Percentiles rank a stretch among this genome's conserved stretches.
Conservation (phyloP, 1,140 invertebrate genomes). For the Thrips palmi region DNA sequence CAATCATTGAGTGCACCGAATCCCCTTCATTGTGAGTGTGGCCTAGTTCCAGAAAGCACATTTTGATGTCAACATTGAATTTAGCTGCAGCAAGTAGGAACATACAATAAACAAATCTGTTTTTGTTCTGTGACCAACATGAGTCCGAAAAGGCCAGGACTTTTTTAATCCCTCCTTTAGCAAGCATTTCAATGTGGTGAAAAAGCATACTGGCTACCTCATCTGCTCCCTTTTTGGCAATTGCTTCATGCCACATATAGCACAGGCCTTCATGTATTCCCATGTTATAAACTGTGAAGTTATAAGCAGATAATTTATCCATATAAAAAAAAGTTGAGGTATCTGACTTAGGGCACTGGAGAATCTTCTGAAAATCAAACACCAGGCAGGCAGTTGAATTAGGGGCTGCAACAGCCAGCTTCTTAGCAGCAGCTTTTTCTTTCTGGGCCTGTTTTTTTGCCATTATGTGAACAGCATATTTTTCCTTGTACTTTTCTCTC, state of each 20-base stretch:
- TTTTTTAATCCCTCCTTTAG: constrained; percentile 1
- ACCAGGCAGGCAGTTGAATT: too few species aligned
- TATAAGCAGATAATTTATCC: constrained; percentile 11
- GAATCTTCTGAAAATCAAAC: constrained; percentile 11
- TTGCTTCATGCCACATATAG: constrained; percentile 10
- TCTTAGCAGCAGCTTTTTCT: constrained; percentile 3
- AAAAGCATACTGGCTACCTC: constrained; percentile 4
- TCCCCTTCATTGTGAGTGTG: constrained; percentile 10
- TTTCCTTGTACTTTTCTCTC: constrained; percentile 2
- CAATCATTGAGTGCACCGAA: constrained; percentile 7
- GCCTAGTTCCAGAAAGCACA: constrained; percentile 9
- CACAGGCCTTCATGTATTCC: constrained; percentile 3
- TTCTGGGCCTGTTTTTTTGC: constrained; percentile 5
- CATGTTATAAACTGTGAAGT: constrained; percentile 9
- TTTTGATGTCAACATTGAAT: constrained; percentile 11
- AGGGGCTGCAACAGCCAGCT: too few species aligned
- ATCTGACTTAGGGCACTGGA: not conserved
- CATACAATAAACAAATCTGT: constrained; percentile 7
- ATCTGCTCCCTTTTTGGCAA: constrained; percentile 7
- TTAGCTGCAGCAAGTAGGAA: constrained; percentile 4
- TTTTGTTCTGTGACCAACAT: constrained; percentile 10
- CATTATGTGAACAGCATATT: constrained; percentile 1
- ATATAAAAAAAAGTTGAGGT: constrained; percentile 13
- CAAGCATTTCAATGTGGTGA: constrained; percentile 3
- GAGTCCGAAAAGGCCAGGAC: constrained; percentile 5